Conservation (phyloP, 1,140 invertebrate species). For the Pollicipes pollicipes region DNA sequence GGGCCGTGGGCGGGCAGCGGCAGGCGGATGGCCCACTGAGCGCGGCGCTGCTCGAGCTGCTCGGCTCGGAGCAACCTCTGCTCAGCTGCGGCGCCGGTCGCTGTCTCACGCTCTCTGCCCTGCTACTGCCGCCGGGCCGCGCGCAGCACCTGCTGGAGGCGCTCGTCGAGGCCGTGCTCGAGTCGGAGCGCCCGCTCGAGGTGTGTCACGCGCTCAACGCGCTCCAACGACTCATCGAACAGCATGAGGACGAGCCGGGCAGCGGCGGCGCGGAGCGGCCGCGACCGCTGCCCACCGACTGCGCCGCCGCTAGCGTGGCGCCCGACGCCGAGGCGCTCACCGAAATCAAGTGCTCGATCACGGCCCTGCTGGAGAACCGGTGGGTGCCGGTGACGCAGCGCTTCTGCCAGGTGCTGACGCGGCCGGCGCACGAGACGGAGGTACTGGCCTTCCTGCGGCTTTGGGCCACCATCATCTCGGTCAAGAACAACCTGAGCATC, state of each 20-base stretch:
- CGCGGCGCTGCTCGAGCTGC: not conserved
- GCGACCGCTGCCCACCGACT: not conserved
- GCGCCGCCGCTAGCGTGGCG: not conserved
- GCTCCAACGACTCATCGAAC: not conserved
- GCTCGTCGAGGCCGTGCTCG: not conserved
- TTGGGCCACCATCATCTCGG: not conserved
- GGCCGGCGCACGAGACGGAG: not conserved
- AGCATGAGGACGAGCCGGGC: not conserved
- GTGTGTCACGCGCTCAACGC: not conserved
- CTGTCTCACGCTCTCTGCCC: not conserved
- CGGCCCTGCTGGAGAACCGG: not conserved
- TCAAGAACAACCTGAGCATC: not conserved
- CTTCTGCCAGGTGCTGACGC: not conserved
- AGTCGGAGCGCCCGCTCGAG: not conserved
- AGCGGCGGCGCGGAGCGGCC: not conserved
- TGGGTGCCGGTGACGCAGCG: constrained; percentile 3
- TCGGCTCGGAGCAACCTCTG: not conserved
- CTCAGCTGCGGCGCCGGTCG: not conserved
- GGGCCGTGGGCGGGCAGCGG: not conserved
- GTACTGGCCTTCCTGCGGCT: not conserved
- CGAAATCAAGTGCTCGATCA: not conserved
- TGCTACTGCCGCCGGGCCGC: not conserved
- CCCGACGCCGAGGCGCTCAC: not conserved
- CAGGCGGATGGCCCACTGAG: not conserved
- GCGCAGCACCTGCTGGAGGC: not conserved